These are phyloP conservation scores for Phragmatobia fuliginosa DNA, from an alignment of 2,888 invertebrate species.

Conservation along the genomic window DNA sequence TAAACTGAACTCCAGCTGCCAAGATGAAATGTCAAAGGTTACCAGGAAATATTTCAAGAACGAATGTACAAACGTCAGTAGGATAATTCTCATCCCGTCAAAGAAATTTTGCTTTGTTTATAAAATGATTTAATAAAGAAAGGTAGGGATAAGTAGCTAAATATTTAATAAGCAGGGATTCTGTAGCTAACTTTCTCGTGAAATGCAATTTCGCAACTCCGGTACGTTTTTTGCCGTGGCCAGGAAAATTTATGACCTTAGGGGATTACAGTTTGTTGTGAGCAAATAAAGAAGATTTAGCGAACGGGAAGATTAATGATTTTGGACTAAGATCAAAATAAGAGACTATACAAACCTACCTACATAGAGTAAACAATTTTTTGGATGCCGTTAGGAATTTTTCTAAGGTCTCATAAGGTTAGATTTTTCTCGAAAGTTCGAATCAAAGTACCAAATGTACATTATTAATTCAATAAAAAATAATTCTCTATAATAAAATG, in stretches of 20 bases:
- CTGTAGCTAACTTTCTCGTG: slow-evolving; percentile 9
- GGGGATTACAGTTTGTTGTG: slow-evolving; percentile 6
- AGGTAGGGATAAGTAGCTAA: slow-evolving; percentile 9
- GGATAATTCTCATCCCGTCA: slow-evolving; percentile 17
- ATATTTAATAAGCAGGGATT: slow-evolving; percentile 21
- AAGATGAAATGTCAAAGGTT: slow-evolving; percentile 37
- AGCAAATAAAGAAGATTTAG: neutral
- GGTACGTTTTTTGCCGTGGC: slow-evolving; percentile 13
- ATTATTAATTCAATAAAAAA: neutral
- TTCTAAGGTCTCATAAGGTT: neutral
- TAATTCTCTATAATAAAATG: neutral
- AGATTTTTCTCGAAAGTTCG: no score
- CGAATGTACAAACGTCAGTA: slow-evolving; percentile 7
- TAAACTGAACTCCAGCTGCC: slow-evolving; percentile 17
- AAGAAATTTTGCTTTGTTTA: slow-evolving; percentile 29
- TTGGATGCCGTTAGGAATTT: neutral
- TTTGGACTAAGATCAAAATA: slow-evolving; percentile 2
- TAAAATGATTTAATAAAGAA: neutral
- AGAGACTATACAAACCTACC: neutral
- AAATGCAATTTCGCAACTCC: slow-evolving; percentile 13
- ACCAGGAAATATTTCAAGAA: slow-evolving; percentile 17
- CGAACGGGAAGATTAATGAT: neutral
- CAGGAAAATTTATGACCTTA: slow-evolving; percentile 14
- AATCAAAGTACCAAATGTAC: neutral
- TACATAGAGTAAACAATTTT: no score